These are phyloP conservation scores for Hemitrygon akajei DNA, from an alignment of 2,797 vertebrate genomes.

Conservation along the genomic window DNA sequence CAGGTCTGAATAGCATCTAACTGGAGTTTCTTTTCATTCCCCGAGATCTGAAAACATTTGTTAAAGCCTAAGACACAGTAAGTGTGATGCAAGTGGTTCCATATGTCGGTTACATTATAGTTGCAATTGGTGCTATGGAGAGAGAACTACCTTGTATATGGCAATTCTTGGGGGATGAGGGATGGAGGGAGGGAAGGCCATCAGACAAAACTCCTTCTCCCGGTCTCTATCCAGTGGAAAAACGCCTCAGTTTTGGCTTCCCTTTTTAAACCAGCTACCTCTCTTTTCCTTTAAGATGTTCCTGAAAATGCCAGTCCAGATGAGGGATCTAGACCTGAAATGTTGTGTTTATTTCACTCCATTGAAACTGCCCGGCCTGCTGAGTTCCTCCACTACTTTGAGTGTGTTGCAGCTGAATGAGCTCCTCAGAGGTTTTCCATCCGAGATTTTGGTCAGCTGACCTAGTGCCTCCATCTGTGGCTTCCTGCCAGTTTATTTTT, in stretches of 20 bases:
- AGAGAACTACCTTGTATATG: neutral
- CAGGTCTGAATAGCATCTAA: neutral
- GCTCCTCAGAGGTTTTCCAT: too few species aligned
- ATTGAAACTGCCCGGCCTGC: too few species aligned
- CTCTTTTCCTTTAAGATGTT: neutral
- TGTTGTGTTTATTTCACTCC: too few species aligned
- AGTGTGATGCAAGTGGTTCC: neutral
- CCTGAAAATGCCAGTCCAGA: neutral
- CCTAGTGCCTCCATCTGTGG: neutral
- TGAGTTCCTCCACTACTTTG: too few species aligned
- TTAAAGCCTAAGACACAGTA: neutral
- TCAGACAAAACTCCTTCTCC: neutral
- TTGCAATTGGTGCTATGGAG: neutral
- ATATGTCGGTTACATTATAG: too few species aligned
- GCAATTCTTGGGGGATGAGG: neutral
- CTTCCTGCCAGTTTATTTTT: neutral
- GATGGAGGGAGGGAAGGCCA: neutral
- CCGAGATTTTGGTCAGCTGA: neutral
- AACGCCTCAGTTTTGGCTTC: neutral
- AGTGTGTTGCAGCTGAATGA: too few species aligned
- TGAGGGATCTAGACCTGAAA: too few species aligned
- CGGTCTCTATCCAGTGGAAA: neutral
- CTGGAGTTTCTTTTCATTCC: too few species aligned
- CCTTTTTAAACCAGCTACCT: neutral
- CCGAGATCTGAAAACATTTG: neutral